Evolutionary conservation across 2,113 vertebrate genomes (phyloP), one percentile per base, ranked within the genome.

Genomic region (Coregonus clupeaformis): DNA sequence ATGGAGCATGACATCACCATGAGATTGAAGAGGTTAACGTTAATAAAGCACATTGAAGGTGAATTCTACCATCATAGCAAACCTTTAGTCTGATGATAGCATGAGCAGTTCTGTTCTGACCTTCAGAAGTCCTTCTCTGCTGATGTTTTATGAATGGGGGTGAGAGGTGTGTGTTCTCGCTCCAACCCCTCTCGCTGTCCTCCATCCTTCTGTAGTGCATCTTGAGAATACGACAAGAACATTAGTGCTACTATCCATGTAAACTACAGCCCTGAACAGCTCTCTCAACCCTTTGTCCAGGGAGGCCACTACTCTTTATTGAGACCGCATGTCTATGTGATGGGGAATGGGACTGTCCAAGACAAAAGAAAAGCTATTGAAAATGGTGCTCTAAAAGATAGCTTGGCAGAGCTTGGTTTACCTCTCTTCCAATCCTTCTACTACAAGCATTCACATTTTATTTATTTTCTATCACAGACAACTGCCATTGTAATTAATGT

Each of bases 61-160:
- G 18, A 60, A 22, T 60, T 60, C 20, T 24, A 0, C 20, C 57
- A 60, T 60, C 57, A 59, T 1, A n/a, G 57, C 4, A 6, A 22
- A 60, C 57, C 57, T 60, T 14, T 52, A 52, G 49, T 52, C n/a
- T 32, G 64, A 30, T 30, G 64, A 30, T 20, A 16, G 29, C 27
- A 30, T 64, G 22, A 29, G 25, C 64, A 32, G 29, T 85, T 86
- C 18, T 27, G 68, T 72, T 60, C n/a, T 68, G 52, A 77, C 76
- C 68, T 83, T 89, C 69, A 84, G 47, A 36, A 64, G 73, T 84
- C 87, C 86, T 84, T 76, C 83, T 7, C 86, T 84, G 74, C 83
- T 7, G 22, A 60, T 60, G 57, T 60, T 20, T 11, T 60, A n/a
- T 60, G 57, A 24, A 22, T 24, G 57, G 1, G 57, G 57, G 57